Conservation (phyloP, 2,113 vertebrate genomes). For the Apaloderma vittatum region DNA sequence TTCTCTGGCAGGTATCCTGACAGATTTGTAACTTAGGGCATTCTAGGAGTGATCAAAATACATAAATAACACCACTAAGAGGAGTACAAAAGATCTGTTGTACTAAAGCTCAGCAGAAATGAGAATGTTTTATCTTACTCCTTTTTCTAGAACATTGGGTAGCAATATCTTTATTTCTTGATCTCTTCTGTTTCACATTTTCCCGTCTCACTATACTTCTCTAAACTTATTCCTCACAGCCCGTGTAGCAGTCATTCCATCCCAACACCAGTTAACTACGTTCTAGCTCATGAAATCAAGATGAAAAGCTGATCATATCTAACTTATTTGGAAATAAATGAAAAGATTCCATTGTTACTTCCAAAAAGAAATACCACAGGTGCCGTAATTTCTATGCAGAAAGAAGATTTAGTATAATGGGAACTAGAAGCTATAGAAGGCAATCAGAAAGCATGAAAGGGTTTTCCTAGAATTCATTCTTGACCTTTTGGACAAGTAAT, state of each 20-base stretch:
- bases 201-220: not conserved
- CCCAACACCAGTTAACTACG: not conserved
- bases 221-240: not conserved
- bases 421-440: not conserved
- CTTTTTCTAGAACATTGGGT: not conserved
- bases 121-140: not conserved
- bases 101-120: not conserved
- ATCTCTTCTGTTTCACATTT: not conserved
- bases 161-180: not conserved
- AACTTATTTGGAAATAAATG: not conserved
- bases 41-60: not conserved
- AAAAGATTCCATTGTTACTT: not conserved
- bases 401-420: not conserved
- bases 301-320: not conserved
- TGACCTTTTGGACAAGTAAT: not conserved
- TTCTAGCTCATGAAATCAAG: not conserved
- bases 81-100: not conserved
- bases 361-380: not conserved
- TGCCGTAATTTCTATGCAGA: not conserved
- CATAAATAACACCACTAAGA: not conserved
- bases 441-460: not conserved
- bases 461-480: not conserved
- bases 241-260: not conserved
- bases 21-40: not conserved
- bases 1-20: not conserved